A percentile compares a stretch with the other conserved stretches of the same genome.
phyloP scores from a whole-genome alignment of 2,113 vertebrate species.

The Ornithorhynchus anatinus region DNA sequence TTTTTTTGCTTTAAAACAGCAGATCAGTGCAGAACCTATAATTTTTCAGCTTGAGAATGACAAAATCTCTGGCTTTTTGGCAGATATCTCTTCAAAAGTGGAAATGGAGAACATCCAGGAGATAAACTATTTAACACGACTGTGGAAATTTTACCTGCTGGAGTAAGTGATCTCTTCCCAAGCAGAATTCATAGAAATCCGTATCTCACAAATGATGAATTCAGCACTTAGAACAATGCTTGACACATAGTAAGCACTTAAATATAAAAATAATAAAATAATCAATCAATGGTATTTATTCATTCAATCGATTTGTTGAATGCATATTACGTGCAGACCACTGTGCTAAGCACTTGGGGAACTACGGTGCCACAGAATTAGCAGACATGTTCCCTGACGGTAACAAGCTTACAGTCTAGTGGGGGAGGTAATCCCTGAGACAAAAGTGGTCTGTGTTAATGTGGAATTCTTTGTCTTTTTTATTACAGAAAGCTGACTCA shows the following conservation, averaged over 20 bases:
- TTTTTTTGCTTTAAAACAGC: background rate
- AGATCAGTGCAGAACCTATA: background rate
- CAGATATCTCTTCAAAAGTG: constrained; percentile 83
- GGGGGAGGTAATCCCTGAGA: background rate
- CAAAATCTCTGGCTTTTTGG: constrained; percentile 5
- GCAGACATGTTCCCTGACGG: too few relatives aligned
- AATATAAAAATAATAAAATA: too few relatives aligned
- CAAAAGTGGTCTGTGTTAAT: background rate
- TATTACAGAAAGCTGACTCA: constrained; percentile 48
- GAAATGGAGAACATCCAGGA: constrained; percentile 73
- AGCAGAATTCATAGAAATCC: background rate
- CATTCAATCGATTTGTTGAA: too few relatives aligned
- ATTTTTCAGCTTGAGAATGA: background rate
- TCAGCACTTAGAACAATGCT: background rate
- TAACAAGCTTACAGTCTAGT: too few relatives aligned
- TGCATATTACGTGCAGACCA: too few relatives aligned
- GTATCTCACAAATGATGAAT: background rate
- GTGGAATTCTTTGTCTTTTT: background rate
- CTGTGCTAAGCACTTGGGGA: too few relatives aligned
- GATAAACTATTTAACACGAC: constrained; percentile 83
- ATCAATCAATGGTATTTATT: too few relatives aligned
- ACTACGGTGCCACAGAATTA: too few relatives aligned
- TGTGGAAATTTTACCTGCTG: constrained; percentile 76
- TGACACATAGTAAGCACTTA: too few relatives aligned
- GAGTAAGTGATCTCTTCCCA: constrained; percentile 70